These are phyloP conservation scores for Calephelis virginiensis DNA, from an alignment of 1,140 invertebrate species.

Conservation along the genomic window DNA sequence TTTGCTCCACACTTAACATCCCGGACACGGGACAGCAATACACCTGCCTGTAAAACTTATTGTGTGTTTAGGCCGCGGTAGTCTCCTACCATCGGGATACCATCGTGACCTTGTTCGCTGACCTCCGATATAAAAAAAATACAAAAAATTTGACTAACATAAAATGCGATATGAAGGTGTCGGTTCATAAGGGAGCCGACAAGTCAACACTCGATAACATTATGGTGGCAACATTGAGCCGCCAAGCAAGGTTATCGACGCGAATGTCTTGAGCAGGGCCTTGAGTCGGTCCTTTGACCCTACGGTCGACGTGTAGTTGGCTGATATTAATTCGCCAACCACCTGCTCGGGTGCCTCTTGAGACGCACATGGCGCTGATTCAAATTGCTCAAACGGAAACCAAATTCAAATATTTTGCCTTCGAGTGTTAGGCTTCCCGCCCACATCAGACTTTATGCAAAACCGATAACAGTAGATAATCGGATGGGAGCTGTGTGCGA, in stretches of 20 bases:
- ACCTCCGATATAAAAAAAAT: neutral
- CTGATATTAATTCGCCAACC: constrained; percentile 34
- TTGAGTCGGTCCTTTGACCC: constrained; percentile 66
- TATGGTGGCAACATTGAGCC: constrained; percentile 32
- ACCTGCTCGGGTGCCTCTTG: constrained; percentile 56
- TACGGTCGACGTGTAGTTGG: constrained; percentile 38
- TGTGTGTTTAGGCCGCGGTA: too few species aligned
- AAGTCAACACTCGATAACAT: constrained; percentile 24
- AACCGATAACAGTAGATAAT: too few species aligned
- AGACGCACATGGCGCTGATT: constrained; percentile 38
- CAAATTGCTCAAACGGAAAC: constrained; percentile 26
- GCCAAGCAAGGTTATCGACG: constrained; percentile 56
- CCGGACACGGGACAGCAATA: too few species aligned
- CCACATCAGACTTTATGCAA: too few species aligned
- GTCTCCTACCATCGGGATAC: too few species aligned
- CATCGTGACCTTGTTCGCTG: too few species aligned
- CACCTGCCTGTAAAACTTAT: too few species aligned
- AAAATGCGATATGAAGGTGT: constrained; percentile 8
- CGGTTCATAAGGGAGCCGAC: constrained; percentile 22
- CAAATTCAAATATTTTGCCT: neutral
- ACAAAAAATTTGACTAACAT: neutral
- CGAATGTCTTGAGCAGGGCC: constrained; percentile 56
- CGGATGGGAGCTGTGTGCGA: too few species aligned
- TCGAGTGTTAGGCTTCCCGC: too few species aligned
- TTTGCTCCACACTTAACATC: too few species aligned